These are phyloP conservation scores for Drosophila rufa DNA, from an alignment of 1,140 invertebrate genomes.

Conservation along the genomic window DNA sequence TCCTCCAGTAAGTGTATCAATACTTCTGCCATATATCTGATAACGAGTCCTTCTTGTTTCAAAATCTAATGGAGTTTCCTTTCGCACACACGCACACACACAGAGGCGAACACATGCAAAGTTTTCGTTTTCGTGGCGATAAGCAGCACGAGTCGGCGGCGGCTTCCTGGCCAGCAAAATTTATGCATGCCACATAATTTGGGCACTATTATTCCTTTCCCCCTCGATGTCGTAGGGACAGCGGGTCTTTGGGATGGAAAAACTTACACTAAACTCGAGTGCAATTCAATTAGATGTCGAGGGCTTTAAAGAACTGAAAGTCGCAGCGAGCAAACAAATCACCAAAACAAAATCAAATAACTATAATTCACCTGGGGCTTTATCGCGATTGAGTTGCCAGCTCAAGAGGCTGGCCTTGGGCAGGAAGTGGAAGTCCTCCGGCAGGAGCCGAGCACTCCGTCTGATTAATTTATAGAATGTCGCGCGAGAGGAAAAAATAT, in stretches of 20 bases:
- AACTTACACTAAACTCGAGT: slow-evolving; percentile 50
- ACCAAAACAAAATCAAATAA: slow-evolving; percentile 81
- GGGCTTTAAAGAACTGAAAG: slow-evolving; percentile 62
- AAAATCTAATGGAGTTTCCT: slow-evolving; percentile 73
- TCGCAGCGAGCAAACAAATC: slow-evolving; percentile 68
- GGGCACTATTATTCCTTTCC: slow-evolving; percentile 70
- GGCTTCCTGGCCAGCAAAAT: slow-evolving; percentile 74
- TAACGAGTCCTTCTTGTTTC: slow-evolving; percentile 43
- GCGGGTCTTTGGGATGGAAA: slow-evolving; percentile 7
- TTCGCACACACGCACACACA: slow-evolving; percentile 5
- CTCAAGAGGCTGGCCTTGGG: slow-evolving; percentile 18
- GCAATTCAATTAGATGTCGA: slow-evolving; percentile 79
- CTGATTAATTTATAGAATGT: slow-evolving; percentile 82
- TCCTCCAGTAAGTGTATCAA: slow-evolving; percentile 15
- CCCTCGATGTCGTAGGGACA: slow-evolving; percentile 3
- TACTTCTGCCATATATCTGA: not conserved
- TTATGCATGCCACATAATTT: slow-evolving; percentile 81
- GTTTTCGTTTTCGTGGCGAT: slow-evolving; percentile 73
- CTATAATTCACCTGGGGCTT: slow-evolving; percentile 81
- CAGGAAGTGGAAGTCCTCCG: slow-evolving; percentile 28
- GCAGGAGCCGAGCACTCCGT: slow-evolving; percentile 59
- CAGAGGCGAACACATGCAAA: slow-evolving; percentile 48
- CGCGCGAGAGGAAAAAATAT: slow-evolving; percentile 54
- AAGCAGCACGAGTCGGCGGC: slow-evolving; percentile 67
- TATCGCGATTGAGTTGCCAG: slow-evolving; percentile 78